Base-by-base conservation (phyloP, 2,888 invertebrate genomes). In the Machimus rusticus region DNA sequence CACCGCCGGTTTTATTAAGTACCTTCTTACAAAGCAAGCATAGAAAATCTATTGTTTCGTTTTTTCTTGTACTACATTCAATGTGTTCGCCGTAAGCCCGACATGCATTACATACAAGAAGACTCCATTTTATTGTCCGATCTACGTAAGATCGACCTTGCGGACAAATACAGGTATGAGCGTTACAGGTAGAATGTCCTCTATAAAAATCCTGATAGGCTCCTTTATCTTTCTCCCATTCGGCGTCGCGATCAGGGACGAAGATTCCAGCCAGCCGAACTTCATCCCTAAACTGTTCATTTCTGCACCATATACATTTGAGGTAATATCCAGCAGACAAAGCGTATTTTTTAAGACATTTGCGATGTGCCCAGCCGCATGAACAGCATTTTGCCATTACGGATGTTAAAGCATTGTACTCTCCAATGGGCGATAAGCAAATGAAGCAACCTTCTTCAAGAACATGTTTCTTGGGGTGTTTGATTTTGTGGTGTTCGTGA, bases 171-270 rank as follows among this genome's bases (percentile, higher is more conserved):
- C 97, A 97, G 0, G 89, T 89, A 0, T 89, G 85, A 0, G 95
- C 94, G 88, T 95, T 94, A 90, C 97, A 98, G 0, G 91, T 90
- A 6, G 94, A 91, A 1, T 95, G 39, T 0, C 95, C 92, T 87
- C 95, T 94, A 86, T 95, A 93, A 79, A 97, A 94, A 78, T 96
- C 97, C 0, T 94, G 93, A 91, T 94, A 97, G 0, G 97, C 96
- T 16, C 95, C 95, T 87, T 94, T 95, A 34, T 76, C 76, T 1
- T 74, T 89, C 91, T 98, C 97, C 97, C 97, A 98, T 0, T 95
- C 94, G 0, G 97, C 97, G 91, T 97, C 97, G 89, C 96, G 96
- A 92, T 89, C 92, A 31, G 91, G 91, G 37, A 91, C 92, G 88
- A 90, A 92, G 0, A 92, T 88, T 0, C 92, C 91, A 37, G 90